Base-by-base conservation (phyloP, 1,140 invertebrate genomes). In the Caenorhabditis tropicalis region DNA sequence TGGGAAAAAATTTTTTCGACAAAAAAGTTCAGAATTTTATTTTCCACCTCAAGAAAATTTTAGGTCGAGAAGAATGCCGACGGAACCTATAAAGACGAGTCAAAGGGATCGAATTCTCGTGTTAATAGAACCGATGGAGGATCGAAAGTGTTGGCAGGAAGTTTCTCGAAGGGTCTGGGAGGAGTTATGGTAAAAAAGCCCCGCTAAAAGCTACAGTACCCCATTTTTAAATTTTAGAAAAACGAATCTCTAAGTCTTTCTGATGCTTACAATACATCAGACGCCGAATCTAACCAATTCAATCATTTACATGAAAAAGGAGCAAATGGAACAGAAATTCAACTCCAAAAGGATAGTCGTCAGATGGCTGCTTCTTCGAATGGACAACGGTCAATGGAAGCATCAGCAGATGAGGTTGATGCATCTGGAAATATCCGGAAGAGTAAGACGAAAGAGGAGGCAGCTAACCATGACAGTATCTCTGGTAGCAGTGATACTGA, bases 221-320 rank as follows among this genome's bases (percentile, higher is more conserved):
- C n/a, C n/a, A n/a, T n/a, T 19, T 51, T 51, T 19, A 19, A 15
- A 16, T 65, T 65, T 36, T 12, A 65, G 58, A 36, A 29, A 16
- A 74, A 74, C 36, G 65, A 74, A 74, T 43, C 65, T 1, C 9
- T 46, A 1, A 12, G 16, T 24, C 3, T n/a, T 3, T 12, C 29
- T 3, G n/a, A 24, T 16, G 29, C 65, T 7, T 74, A 24, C 65
- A 74, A 74, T 29, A 43, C 65, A 9, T 74, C 65, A 1, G 65
- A 74, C n/a, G 65, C 36, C 27, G 65, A 74, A 43, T 74, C 65
- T n/a, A 74, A 74, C 21, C 65, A 74, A 43, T 74, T 74, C 65
- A 24, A 74, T 24, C 65, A 74, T 74, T 36, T 74, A 4, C 33
- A 74, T 10, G 19, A 74, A 21, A 74, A 46, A 15, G 12, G 36